A percentile compares a stretch with the other conserved stretches of the same genome.
Evolutionary conservation across 1,140 invertebrate genomes (phyloP).

Genomic region (Lepidurus packardi): DNA sequence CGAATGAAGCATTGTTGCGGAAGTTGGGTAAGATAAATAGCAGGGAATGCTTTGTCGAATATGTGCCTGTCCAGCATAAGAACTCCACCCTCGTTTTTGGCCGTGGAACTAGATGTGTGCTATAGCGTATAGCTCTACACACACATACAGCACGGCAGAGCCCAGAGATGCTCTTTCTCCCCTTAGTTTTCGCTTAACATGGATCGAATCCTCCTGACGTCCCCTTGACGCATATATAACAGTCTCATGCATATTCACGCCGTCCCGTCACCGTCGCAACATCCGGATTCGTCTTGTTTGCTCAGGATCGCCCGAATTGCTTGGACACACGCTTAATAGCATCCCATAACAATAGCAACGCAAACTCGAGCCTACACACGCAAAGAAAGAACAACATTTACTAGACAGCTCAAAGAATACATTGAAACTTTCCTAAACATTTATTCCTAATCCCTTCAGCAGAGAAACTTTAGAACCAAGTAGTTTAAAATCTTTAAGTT

Average conservation of each 20-base stretch:
- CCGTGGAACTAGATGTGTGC: not conserved
- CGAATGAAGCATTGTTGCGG: slow-evolving; percentile 19
- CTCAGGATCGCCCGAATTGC: slow-evolving; percentile 20
- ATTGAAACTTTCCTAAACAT: not conserved
- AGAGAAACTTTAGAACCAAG: not conserved
- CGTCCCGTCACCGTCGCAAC: slow-evolving; percentile 16
- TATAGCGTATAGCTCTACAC: not conserved
- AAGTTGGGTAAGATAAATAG: slow-evolving; percentile 20
- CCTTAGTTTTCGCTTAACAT: slow-evolving; percentile 22
- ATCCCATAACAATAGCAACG: slow-evolving; percentile 4
- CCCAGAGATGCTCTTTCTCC: slow-evolving; percentile 5
- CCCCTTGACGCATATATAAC: slow-evolving; percentile 21
- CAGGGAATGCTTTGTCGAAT: not conserved
- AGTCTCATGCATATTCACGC: slow-evolving; percentile 13
- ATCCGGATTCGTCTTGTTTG: slow-evolving; percentile 12
- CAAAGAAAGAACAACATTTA: not conserved
- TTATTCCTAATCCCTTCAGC: slow-evolving; percentile 7
- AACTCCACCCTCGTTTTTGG: not conserved
- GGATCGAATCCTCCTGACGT: slow-evolving; percentile 17
- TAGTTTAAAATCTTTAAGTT: not conserved
- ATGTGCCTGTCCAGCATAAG: not conserved
- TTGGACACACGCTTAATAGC: slow-evolving; percentile 21
- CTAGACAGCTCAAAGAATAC: slow-evolving; percentile 15
- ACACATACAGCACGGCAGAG: no score
- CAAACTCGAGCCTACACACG: not conserved